Conservation (phyloP, 2,113 vertebrate genomes). For the Chaetodon trifascialis region DNA sequence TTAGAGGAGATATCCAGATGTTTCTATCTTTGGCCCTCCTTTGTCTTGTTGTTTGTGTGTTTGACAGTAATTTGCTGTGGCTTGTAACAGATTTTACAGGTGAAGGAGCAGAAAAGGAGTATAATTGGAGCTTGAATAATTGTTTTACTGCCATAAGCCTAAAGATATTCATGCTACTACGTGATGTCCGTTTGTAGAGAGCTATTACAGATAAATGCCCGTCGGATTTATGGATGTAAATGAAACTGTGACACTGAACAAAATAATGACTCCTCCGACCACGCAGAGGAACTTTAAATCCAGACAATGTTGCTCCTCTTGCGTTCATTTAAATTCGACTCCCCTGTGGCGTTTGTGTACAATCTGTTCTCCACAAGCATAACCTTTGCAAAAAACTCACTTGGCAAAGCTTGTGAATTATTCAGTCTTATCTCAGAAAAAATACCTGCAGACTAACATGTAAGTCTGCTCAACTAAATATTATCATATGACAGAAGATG, state of each 20-base stretch:
- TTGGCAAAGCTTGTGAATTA: slow-evolving; percentile 58
- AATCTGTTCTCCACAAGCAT: slow-evolving; percentile 67
- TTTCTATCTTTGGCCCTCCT: slow-evolving; percentile 54
- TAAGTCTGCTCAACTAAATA: not conserved
- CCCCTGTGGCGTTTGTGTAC: slow-evolving; percentile 52
- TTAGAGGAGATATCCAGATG: slow-evolving; percentile 48
- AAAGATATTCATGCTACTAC: slow-evolving; percentile 11
- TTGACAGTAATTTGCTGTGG: slow-evolving; percentile 41
- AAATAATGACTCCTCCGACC: slow-evolving; percentile 23
- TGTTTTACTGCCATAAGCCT: not conserved
- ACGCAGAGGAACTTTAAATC: slow-evolving; percentile 28
- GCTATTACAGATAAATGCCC: slow-evolving; percentile 31
- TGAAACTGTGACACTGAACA: slow-evolving; percentile 7
- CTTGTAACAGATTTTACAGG: slow-evolving; percentile 26
- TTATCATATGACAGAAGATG: not conserved
- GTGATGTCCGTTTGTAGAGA: slow-evolving; percentile 13
- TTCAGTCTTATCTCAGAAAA: slow-evolving; percentile 51
- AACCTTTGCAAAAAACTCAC: slow-evolving; percentile 64
- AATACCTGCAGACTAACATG: slow-evolving; percentile 27
- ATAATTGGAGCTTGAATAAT: slow-evolving; percentile 13
- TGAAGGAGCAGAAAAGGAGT: slow-evolving; percentile 14
- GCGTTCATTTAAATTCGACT: slow-evolving; percentile 51
- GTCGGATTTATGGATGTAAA: slow-evolving; percentile 40
- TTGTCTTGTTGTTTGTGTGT: slow-evolving; percentile 53
- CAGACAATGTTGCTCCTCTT: slow-evolving; percentile 37